phyloP scores from a whole-genome alignment of 2,113 vertebrate species.

The Circaetus cinerascens region DNA sequence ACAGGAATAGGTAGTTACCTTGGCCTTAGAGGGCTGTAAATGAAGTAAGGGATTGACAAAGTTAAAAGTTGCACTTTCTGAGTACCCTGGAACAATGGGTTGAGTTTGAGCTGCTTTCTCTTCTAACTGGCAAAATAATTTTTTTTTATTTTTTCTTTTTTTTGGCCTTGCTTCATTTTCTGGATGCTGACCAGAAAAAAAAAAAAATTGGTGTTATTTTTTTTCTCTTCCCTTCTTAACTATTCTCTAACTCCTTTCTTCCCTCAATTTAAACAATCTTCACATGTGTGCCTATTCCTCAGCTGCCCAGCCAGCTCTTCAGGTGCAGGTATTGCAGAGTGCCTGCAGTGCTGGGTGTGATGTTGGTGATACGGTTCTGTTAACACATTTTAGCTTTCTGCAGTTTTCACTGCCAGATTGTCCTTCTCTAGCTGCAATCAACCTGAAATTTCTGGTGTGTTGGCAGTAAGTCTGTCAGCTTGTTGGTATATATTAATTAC shows the following conservation, averaged over 20 bases:
- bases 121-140: background rate
- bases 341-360: background rate
- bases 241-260: background rate
- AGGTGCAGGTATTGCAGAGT: no score
- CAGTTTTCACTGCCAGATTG: background rate
- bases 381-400: background rate
- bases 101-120: background rate
- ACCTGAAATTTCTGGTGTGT: background rate
- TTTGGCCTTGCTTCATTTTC: background rate
- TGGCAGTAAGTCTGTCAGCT: background rate
- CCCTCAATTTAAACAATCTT: background rate
- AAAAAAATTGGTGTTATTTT: background rate
- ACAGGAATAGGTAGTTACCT: background rate
- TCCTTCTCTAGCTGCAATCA: background rate
- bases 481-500: background rate
- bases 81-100: background rate
- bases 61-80: background rate
- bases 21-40: background rate
- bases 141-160: background rate
- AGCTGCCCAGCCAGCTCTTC: background rate
- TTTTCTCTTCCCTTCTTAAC: background rate
- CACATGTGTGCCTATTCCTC: background rate
- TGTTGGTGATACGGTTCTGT: rapidly evolving
- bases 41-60: background rate
- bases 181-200: background rate